These are phyloP conservation scores for Falco punctatus DNA, from an alignment of 2,113 vertebrate species.

Conservation along the genomic window DNA sequence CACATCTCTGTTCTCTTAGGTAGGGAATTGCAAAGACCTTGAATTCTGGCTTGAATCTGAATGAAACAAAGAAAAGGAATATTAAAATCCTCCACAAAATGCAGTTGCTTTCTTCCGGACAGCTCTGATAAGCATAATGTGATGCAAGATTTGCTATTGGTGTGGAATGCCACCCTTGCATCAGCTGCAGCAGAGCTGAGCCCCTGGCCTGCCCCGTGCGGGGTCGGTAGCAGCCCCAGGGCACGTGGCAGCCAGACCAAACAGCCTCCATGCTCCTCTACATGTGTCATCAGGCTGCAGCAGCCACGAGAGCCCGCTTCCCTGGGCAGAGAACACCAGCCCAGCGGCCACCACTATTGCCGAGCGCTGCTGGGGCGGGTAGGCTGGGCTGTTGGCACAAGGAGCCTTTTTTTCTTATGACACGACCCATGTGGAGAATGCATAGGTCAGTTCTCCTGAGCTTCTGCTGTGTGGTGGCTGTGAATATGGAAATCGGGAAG, in stretches of 20 bases:
- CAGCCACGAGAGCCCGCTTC: no score
- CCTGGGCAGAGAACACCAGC: no score
- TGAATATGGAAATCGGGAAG: rapidly evolving
- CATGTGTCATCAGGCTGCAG: no score
- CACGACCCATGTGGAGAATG: rapidly evolving
- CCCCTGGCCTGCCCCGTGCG: rapidly evolving
- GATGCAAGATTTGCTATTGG: rapidly evolving
- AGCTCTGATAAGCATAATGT: not conserved
- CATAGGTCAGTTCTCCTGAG: not conserved
- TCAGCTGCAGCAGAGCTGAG: not conserved
- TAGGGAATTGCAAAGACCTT: not conserved
- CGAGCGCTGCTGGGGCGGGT: not conserved
- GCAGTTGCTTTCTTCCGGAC: not conserved
- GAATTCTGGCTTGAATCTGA: not conserved
- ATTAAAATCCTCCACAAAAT: not conserved
- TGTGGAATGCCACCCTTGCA: not conserved
- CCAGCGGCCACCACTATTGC: no score
- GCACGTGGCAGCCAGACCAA: not conserved
- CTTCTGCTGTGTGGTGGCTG: not conserved
- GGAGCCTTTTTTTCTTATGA: not conserved
- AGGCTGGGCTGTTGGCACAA: not conserved
- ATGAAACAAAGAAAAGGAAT: not conserved
- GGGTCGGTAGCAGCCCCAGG: not conserved
- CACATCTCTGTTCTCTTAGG: not conserved
- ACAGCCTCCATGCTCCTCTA: no score